Base-by-base conservation (phyloP, 2,113 vertebrate genomes). In the Crocuta crocuta region DNA sequence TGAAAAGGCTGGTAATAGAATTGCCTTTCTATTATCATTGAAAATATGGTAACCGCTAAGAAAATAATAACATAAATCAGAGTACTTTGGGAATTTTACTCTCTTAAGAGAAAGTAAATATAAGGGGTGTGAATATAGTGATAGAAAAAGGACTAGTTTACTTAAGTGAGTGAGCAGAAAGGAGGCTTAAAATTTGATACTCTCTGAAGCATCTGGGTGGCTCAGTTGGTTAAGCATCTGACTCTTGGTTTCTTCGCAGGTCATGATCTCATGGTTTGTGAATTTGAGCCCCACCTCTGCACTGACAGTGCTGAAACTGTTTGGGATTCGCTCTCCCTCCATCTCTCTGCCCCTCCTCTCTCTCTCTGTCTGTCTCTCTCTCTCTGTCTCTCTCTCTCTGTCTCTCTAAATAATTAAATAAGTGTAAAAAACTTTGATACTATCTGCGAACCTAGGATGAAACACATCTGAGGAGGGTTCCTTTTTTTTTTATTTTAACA, bases 21-120 rank as follows among this genome's bases (percentile, higher is more conserved):
- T 79, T 55, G 8, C 9, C 11, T 88, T 84, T 86, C 9, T 55
- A 71, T 55, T 58, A 31, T n/a, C 28, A 55, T 4, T 23, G 58
- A 89, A 53, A 65, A 31, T 11, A 26, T 43, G 11, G 53, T 35
- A 86, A 61, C 28, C 26, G 2, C 28, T 73, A 89, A 84, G 33
- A 80, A 87, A 45, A 33, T 74, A 78, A 94, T 50, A 61, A 92
- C n/a, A 58, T 80, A 79, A 89, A 79, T 58, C 68, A 95, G 31
- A 35, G 78, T 50, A 55, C 7, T 31, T 10, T 93, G 58, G 55
- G 23, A 83, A 63, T 65, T 93, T 82, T 87, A 61, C 33, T 96
- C 31, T 55, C 10, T 87, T 83, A 89, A 68, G 28, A 10, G 24
- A 58, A 33, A 90, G 35, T 31, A 91, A 76, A 55, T 35, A 26